These are phyloP conservation scores for Ara ararauna DNA, from an alignment of 2,797 vertebrate species.

Conservation along the genomic window DNA sequence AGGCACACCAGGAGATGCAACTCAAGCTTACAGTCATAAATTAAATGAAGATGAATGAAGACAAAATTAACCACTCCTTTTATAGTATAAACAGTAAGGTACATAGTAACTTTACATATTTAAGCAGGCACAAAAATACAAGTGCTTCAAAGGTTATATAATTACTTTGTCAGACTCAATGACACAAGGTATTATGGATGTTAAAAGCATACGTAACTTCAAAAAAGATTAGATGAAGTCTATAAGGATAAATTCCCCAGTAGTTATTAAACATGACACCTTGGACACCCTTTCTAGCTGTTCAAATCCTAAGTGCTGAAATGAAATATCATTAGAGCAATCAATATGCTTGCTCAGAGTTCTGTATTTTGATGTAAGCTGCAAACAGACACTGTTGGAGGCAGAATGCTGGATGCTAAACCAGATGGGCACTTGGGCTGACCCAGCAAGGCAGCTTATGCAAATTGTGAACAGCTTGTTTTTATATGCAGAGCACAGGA, in stretches of 20 bases:
- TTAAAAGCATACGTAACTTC: background rate
- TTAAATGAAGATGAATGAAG: background rate
- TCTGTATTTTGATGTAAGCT: background rate
- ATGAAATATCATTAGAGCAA: background rate
- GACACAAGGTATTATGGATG: background rate
- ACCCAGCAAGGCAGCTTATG: background rate
- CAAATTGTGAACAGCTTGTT: background rate
- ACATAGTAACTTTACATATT: background rate
- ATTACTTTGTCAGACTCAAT: slow-evolving; percentile 11
- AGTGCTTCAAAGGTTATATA: background rate
- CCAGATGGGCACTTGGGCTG: accelerated
- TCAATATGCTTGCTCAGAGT: background rate
- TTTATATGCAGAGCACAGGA: background rate
- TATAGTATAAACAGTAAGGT: background rate
- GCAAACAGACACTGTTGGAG: background rate
- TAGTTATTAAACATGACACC: slow-evolving; percentile 18
- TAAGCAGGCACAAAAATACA: background rate
- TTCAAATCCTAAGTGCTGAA: slow-evolving; percentile 14
- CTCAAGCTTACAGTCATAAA: background rate
- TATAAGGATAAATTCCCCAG: background rate
- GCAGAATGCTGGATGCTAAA: background rate
- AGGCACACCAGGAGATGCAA: background rate
- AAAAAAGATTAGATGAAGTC: slow-evolving; percentile 16
- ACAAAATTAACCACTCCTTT: background rate
- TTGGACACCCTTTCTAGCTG: background rate